Percentiles rank a stretch among this genome's conserved stretches.
Evolutionary conservation across 2,888 invertebrate species (phyloP).

Genomic region (Polydesmus complanatus): DNA sequence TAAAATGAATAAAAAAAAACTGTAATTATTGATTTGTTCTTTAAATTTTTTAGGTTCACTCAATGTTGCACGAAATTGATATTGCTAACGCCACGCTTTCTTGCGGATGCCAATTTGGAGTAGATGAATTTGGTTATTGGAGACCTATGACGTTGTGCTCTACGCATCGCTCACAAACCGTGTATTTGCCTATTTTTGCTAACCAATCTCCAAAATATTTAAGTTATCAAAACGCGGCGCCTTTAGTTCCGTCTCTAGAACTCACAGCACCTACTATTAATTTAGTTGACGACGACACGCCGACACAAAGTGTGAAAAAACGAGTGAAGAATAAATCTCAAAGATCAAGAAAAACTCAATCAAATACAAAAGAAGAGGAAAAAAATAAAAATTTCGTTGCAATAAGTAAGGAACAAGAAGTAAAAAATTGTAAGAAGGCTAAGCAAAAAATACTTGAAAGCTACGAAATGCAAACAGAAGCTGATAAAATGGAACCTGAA

Average conservation of each 20-base stretch:
- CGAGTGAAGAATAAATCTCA: no score
- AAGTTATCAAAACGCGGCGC: background rate
- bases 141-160: background rate
- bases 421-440: no score
- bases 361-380: no score
- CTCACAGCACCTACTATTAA: background rate
- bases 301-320: no score
- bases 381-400: no score
- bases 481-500: no score
- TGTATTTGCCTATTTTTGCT: background rate
- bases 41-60: slow-evolving; percentile 13
- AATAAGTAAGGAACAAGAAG: no score
- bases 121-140: slow-evolving; percentile 10
- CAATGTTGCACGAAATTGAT: slow-evolving; percentile 7
- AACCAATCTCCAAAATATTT: background rate
- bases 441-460: no score
- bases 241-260: background rate
- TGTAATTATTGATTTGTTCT: no score
- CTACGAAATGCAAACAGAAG: no score
- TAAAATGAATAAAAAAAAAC: background rate
- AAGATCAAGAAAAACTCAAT: no score
- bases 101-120: slow-evolving; percentile 11
- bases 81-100: background rate
- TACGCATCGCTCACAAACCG: background rate
- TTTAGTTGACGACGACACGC: no score